Percentiles rank a stretch among this genome's conserved stretches.
These are phyloP conservation scores for Drosophila kepulauana DNA, from an alignment of 1,140 invertebrate species.

Conservation along the genomic window DNA sequence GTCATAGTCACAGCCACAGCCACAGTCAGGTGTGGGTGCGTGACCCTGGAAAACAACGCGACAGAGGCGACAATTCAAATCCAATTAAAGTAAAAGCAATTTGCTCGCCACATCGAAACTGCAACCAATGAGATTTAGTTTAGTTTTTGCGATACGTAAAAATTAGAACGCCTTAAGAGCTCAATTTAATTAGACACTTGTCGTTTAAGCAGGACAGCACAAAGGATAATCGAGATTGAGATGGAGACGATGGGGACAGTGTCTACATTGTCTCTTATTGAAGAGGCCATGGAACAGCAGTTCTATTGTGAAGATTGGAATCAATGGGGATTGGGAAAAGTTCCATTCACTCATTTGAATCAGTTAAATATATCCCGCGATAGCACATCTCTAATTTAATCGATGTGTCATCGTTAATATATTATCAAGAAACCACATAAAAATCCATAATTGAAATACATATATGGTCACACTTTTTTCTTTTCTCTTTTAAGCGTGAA, in stretches of 20 bases:
- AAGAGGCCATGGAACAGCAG: slow-evolving; percentile 57
- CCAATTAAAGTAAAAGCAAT: slow-evolving; percentile 80
- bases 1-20: not conserved
- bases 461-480: too few relatives aligned
- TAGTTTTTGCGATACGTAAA: slow-evolving; percentile 44
- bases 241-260: slow-evolving; percentile 2
- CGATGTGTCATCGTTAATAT: too few relatives aligned
- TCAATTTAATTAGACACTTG: slow-evolving; percentile 75
- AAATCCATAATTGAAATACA: too few relatives aligned
- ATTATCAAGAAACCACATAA: too few relatives aligned
- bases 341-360: slow-evolving; percentile 33
- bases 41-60: slow-evolving; percentile 38
- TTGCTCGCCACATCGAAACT: slow-evolving; percentile 50
- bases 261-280: slow-evolving; percentile 48
- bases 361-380: too few relatives aligned
- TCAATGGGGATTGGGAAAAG: slow-evolving; percentile 41
- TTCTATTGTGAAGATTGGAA: slow-evolving; percentile 64
- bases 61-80: slow-evolving; percentile 53
- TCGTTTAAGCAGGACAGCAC: slow-evolving; percentile 19
- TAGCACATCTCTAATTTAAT: too few relatives aligned
- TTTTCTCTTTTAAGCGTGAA: too few relatives aligned
- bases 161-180: slow-evolving; percentile 50
- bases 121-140: slow-evolving; percentile 46
- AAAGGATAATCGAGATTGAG: slow-evolving; percentile 55
- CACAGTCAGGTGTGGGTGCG: slow-evolving; percentile 23